Base-by-base conservation (phyloP, 64 coral and sea anemone species). In the Hydrozoanthus tunicans region DNA sequence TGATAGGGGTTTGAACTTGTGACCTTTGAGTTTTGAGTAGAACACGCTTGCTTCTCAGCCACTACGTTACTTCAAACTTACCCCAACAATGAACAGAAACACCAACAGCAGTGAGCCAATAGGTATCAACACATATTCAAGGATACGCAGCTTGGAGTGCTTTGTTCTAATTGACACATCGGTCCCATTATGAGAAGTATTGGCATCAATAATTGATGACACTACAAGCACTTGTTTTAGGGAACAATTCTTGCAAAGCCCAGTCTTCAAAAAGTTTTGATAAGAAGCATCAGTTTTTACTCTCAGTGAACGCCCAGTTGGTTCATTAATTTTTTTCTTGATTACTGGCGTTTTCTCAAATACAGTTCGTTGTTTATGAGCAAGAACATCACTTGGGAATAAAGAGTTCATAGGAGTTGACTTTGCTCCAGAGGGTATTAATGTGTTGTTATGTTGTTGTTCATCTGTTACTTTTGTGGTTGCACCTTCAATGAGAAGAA, bases 51-150 rank as follows among this genome's bases (percentile, higher is more conserved):
- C 32, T 43, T 43, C 32, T 43, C 32, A 43, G 32, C 32, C 32
- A 43, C 32, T 43, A 43, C 32, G 32, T 43, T 43, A 43, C 32
- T 73, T 6, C 6, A 73, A 73, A 86, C 83, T 86, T 20, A 86
- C 83, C 66, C 67, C 83, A 59, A 27, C 54, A 73, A 86, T 57
- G 65, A 86, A 53, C 25, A 86, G 58, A 86, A 73, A 57, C 11
- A 70, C 13, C 11, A 86, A 10, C n/a, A 86, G 67, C 67, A 86
- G 73, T 25, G 65, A 73, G 3, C 83, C 83, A 58, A 59, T 32
- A 0, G 83, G 83, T 86, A 86, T 86, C 83, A 86, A 86, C 9
- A 86, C 53, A 86, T 73, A 86, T 71, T 86, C 69, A 52, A 88
- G 84, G 12, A 88, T 11, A 60, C 43, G 54, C 11, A 74, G 23